Base-by-base conservation (phyloP, 2,113 vertebrate genomes). In the Gracilinanus agilis region DNA sequence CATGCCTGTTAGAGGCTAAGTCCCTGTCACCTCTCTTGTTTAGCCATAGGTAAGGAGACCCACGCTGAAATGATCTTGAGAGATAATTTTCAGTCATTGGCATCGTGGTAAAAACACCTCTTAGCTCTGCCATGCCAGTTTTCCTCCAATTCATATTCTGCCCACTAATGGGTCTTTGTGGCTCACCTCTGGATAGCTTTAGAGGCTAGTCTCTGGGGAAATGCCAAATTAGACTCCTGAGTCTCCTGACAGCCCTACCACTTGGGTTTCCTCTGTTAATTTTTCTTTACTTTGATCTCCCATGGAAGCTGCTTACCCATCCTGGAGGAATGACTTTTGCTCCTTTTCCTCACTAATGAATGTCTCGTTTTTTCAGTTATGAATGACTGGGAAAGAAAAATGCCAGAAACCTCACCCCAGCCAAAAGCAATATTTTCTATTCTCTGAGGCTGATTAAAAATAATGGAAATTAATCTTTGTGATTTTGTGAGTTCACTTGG, bases 371-470 rank as follows among this genome's bases (percentile, higher is more conserved):
- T 94, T 75, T 53, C 91, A 95, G 44, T 91, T 53, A 23, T 58
- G 94, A 94, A 90, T 92, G 0, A 0, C 75, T 96, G 92, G 94
- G 94, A 94, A 96, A 95, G 91, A 92, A 96, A 94, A 93, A 93
- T 40, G 44, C 83, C 92, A 88, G 90, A 93, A 61, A 93, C 40
- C 53, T 94, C 75, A 23, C 12, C 21, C 7, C n/a, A 56, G 96
- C 97, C 97, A 97, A 94, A 95, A 94, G 92, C 97, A 97, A 96
- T 94, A 94, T 95, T 97, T 96, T 95, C 94, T 96, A 96, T 96
- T 96, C 94, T 95, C 54, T n/a, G 25, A 95, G 90, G 55, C 91
- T 96, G 94, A 94, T 97, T 93, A 34, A 88, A 90, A 97, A 93
- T 96, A 94, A 90, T 2, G 29, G 90, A 27, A 54, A 89, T 93